These are phyloP conservation scores for Eupelmus urozonus DNA, from an alignment of 2,888 invertebrate genomes.

Conservation along the genomic window DNA sequence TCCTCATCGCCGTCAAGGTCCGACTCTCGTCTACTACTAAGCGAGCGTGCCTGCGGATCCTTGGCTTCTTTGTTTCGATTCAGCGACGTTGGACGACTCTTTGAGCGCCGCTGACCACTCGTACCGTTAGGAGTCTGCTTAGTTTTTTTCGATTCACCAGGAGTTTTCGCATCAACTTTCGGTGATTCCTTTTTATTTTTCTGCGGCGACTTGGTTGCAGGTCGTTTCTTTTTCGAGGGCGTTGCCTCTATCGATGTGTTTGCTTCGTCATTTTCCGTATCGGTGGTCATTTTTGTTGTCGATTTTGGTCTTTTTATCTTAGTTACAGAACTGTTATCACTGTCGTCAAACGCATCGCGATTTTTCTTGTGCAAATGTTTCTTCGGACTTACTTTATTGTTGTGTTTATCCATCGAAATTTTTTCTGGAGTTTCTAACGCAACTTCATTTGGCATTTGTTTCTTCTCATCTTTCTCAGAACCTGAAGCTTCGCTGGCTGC, in stretches of 20 bases:
- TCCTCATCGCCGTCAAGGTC: slow-evolving; percentile 70
- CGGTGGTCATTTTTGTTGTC: slow-evolving; percentile 31
- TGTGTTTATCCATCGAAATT: slow-evolving; percentile 49
- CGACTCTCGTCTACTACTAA: slow-evolving; percentile 67
- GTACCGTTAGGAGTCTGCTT: slow-evolving; percentile 34
- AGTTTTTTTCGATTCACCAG: slow-evolving; percentile 42
- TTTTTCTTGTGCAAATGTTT: slow-evolving; percentile 53
- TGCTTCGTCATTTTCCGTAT: slow-evolving; percentile 52
- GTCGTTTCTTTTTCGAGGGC: slow-evolving; percentile 63
- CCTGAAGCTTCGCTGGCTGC: slow-evolving; percentile 57
- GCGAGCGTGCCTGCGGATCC: slow-evolving; percentile 66
- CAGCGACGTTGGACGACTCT: slow-evolving; percentile 25
- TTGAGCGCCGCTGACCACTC: slow-evolving; percentile 33
- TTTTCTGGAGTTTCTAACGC: slow-evolving; percentile 42
- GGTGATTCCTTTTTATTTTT: slow-evolving; percentile 60
- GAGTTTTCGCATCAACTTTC: slow-evolving; percentile 58
- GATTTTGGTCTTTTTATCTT: slow-evolving; percentile 48
- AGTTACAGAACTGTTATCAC: background rate
- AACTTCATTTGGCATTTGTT: slow-evolving; percentile 33
- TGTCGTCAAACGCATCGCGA: slow-evolving; percentile 22
- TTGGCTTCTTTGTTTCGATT: slow-evolving; percentile 64
- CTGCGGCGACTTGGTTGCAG: slow-evolving; percentile 55
- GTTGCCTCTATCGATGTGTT: slow-evolving; percentile 39
- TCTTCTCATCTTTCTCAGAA: slow-evolving; percentile 47
- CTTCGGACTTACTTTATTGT: background rate